phyloP scores from a whole-genome alignment of 2,797 vertebrate species.

The Podargus strigoides region DNA sequence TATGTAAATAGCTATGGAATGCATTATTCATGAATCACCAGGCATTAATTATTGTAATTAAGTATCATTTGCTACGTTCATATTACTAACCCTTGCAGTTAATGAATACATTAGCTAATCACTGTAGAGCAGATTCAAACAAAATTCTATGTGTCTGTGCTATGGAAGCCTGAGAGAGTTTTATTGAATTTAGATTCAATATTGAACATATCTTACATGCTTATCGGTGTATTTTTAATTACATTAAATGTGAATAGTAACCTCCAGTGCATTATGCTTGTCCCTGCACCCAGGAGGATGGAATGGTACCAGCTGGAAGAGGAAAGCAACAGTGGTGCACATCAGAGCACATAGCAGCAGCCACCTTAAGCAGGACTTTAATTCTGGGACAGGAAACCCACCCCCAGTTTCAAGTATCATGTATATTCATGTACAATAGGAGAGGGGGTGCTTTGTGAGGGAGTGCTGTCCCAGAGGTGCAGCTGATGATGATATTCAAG shows the following conservation, averaged over 20 bases:
- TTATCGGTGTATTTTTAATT: slow-evolving; percentile 47
- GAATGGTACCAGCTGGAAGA: not conserved
- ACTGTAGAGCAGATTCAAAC: slow-evolving; percentile 30
- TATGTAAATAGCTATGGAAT: slow-evolving; percentile 53
- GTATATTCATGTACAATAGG: not conserved
- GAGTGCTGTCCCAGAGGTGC: not conserved
- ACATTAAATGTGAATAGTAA: not conserved
- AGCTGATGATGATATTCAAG: not conserved
- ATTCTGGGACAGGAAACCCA: not conserved
- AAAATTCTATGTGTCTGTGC: slow-evolving; percentile 11
- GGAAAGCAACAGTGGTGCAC: not conserved
- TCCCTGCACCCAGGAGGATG: not conserved
- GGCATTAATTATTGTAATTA: slow-evolving; percentile 69
- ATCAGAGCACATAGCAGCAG: not conserved
- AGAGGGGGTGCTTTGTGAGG: not conserved
- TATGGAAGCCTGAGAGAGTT: slow-evolving; percentile 30
- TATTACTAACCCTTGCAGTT: slow-evolving; percentile 54
- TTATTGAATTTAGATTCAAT: slow-evolving; percentile 35
- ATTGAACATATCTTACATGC: slow-evolving; percentile 29
- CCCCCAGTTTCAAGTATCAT: not conserved
- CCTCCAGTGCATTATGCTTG: slow-evolving; percentile 5
- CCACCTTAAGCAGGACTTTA: not conserved
- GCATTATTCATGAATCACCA: slow-evolving; percentile 63
- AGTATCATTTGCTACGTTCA: slow-evolving; percentile 48
- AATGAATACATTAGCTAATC: slow-evolving; percentile 59